Evolutionary conservation across 2,113 vertebrate species (phyloP), one percentile per base, ranked within the genome.

Genomic region (Parus major): DNA sequence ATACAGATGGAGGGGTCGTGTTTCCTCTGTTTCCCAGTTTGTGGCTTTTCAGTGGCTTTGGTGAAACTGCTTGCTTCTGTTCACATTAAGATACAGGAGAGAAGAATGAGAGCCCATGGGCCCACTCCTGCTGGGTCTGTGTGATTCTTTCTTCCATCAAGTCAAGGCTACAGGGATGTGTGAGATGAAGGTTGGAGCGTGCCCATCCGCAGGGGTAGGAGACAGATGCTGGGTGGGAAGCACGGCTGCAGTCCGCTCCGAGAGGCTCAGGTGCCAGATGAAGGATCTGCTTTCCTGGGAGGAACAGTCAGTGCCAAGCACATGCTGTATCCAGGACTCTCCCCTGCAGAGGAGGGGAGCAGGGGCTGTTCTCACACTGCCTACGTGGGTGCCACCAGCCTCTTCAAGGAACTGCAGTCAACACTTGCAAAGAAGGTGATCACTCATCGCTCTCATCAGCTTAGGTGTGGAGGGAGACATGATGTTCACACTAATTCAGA

Each of bases 221-320:
- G 84, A 82, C 96, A 95, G 96, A 72, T 95, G 94, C 76, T 82
- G 18, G 63, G 94, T 61, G 69, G 91, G 96, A 76, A 95, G 88
- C 78, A 33, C 2, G 57, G 61, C 91, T 42, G 77, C 64, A 81
- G 69, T 52, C 52, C 0, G 6, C 89, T 66, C 57, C 0, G 2
- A 85, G 68, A 57, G 33, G 60, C 90, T 93, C 88, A 64, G 63
- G 88, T 94, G 96, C 93, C 96, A 94, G 90, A 49, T 42, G 90
- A 87, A 92, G 60, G 78, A 90, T 50, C 88, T 85, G 92, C 82
- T 76, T 71, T 82, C 78, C 70, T 19, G 53, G 60, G 49, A 86
- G 63, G 64, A 92, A 75, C 53, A 55, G 39, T 71, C 66, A 60
- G 66, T 1, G 41, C 66, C 91, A 92, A 77, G 12, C 68, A 29